Evolutionary conservation across 53 echinoderm and acorn worm species (phyloP).

Genomic region (Arbacia lixula): DNA sequence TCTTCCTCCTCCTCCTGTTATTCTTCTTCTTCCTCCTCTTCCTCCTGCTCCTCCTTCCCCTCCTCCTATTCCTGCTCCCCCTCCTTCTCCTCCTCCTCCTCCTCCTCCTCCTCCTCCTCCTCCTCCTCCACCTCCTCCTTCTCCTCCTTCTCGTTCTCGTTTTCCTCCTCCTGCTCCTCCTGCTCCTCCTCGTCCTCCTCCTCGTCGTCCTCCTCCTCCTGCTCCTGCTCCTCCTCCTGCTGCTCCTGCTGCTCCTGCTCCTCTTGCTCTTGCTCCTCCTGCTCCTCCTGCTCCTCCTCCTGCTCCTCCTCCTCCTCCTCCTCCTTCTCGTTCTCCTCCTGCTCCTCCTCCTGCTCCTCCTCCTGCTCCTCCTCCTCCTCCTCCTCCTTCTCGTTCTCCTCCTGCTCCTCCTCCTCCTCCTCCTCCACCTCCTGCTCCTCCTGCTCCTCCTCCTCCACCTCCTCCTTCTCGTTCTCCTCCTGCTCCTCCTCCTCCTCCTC

Average conservation of each 20-base stretch:
- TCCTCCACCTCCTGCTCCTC: not conserved
- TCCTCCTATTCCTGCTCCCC: too few species aligned
- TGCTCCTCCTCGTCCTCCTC: not conserved
- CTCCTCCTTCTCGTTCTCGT: too few species aligned
- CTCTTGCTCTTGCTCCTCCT: not conserved
- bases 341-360: not conserved
- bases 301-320: not conserved
- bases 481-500: conserved; percentile 3
- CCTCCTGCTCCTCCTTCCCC: too few species aligned
- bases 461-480: not conserved
- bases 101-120: not conserved
- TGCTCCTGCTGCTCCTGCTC: not conserved
- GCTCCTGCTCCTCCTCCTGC: not conserved
- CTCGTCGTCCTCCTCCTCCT: not conserved
- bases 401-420: conserved; percentile 3
- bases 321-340: not conserved
- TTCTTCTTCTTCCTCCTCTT: too few species aligned
- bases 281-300: not conserved
- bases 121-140: not conserved
- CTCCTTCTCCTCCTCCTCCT: not conserved
- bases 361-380: conserved; percentile 1
- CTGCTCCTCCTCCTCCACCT: not conserved
- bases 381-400: not conserved
- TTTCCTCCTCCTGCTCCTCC: not conserved
- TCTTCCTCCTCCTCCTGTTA: too few species aligned